Percentiles rank a stretch among this genome's conserved stretches.
phyloP scores from a whole-genome alignment of 30 jellyfish, hydroid and myxozoan species.

The Chironex yamaguchii region DNA sequence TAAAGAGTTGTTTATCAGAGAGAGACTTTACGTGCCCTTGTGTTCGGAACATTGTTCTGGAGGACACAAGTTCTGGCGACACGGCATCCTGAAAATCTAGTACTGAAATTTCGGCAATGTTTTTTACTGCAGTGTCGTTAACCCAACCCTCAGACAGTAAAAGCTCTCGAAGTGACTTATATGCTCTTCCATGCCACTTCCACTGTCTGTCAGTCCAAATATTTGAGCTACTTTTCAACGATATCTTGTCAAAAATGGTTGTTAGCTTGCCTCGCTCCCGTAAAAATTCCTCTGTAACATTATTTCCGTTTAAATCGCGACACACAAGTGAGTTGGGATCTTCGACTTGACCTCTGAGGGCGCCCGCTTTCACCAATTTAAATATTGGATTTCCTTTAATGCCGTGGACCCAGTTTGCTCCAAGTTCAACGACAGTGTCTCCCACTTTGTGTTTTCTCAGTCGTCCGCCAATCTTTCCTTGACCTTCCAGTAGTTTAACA shows the following conservation, averaged over 20 bases:
- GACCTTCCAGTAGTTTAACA: slow-evolving; percentile 65
- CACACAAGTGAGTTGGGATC: slow-evolving; percentile 44
- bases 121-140: slow-evolving; percentile 37
- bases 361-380: slow-evolving; percentile 42
- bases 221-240: not conserved
- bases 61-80: slow-evolving; percentile 54
- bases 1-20: slow-evolving; percentile 42
- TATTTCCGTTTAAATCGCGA: slow-evolving; percentile 27
- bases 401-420: slow-evolving; percentile 91
- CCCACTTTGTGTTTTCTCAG: slow-evolving; percentile 31
- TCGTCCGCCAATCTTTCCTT: slow-evolving; percentile 70
- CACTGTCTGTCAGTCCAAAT: not conserved
- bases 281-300: slow-evolving; percentile 25
- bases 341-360: slow-evolving; percentile 48
- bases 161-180: slow-evolving; percentile 39
- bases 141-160: slow-evolving; percentile 38
- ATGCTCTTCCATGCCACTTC: not conserved
- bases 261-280: not conserved
- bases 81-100: slow-evolving; percentile 68
- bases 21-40: slow-evolving; percentile 10
- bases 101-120: slow-evolving; percentile 27
- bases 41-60: not conserved
- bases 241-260: not conserved
- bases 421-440: slow-evolving; percentile 64
- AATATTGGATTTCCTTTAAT: slow-evolving; percentile 67